phyloP scores from a whole-genome alignment of 2,113 vertebrate species.

The Cyphomyrus plagiostoma region DNA sequence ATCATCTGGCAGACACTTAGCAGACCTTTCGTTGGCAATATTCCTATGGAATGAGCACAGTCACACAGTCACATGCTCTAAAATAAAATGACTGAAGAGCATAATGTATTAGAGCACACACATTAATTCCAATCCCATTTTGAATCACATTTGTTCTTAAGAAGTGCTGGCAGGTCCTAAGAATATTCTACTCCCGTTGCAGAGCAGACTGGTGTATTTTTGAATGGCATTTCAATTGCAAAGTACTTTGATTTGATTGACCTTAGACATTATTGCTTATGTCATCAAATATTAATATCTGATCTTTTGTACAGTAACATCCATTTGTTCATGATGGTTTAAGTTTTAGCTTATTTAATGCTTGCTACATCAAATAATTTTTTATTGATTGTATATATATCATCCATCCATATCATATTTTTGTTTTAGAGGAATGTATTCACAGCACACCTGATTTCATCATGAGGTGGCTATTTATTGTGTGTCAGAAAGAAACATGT shows the following conservation, averaged over 20 bases:
- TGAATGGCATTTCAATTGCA: slow-evolving; percentile 1
- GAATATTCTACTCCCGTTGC: neutral
- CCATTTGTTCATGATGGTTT: neutral
- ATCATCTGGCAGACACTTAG: neutral
- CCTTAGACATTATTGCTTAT: neutral
- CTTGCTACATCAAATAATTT: neutral
- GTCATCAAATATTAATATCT: neutral
- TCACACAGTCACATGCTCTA: neutral
- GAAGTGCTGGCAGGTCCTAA: neutral
- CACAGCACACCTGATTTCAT: slow-evolving; percentile 11
- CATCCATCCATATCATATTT: neutral
- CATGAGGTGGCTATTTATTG: slow-evolving; percentile 18
- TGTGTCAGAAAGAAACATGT: slow-evolving; percentile 18
- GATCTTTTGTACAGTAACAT: neutral
- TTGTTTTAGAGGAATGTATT: neutral
- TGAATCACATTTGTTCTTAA: neutral
- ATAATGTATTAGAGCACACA: slow-evolving; percentile 1
- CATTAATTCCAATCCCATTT: neutral
- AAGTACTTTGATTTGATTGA: neutral
- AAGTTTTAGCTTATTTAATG: neutral
- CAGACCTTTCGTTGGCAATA: neutral
- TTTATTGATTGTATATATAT: neutral
- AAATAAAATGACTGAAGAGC: neutral
- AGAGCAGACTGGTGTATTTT: neutral
- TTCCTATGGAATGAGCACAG: neutral